Evolutionary conservation across 2,113 vertebrate species (phyloP), one percentile per base, ranked within the genome.

Genomic region (Motacilla alba): DNA sequence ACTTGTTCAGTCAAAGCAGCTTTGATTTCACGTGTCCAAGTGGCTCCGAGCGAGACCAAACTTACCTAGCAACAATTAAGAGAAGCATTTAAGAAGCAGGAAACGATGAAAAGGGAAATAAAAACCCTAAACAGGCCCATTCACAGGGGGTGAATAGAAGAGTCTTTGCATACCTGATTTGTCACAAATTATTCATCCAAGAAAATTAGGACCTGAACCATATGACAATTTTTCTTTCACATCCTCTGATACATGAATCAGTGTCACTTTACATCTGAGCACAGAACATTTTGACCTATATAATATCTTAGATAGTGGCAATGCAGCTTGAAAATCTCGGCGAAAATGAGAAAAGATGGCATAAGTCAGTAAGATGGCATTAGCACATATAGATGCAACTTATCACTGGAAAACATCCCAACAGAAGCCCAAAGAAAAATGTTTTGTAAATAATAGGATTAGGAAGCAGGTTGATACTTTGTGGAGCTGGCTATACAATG

Each of bases 1-100:
- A 94, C 88, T 96, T 96, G 95, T 76, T 93, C 96, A 95, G 69
- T 93, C 90, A 97, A 87, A 96, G 92, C 88, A 55, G 94, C 94
- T 96, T 92, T 96, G 94, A 92, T 89, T 95, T 73, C 90, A 46
- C 5, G 3, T 96, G 50, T 93, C 12, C 1, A 63, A 93, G 93
- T 43, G 13, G 83, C 95, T 84, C 10, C 9, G 64, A 95, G 87
- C 86, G 52, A 87, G 83, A 95, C 85, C 5, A 0, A 73, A 87
- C 73, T 11, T 22, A 90, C 90, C 73, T 93, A 94, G 95, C 83
- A 87, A 96, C 92, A 91, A 93, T 95, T 94, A 92, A 95, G 81
- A 66, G 80, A 83, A 77, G 87, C 74, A 33, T 94, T 95, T 94
- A 85, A 92, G 74, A 83, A 92, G 78, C 4, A 21, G 68, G 67